Evolutionary conservation across 2,888 invertebrate genomes (phyloP).

Genomic region (Cerastoderma edule): DNA sequence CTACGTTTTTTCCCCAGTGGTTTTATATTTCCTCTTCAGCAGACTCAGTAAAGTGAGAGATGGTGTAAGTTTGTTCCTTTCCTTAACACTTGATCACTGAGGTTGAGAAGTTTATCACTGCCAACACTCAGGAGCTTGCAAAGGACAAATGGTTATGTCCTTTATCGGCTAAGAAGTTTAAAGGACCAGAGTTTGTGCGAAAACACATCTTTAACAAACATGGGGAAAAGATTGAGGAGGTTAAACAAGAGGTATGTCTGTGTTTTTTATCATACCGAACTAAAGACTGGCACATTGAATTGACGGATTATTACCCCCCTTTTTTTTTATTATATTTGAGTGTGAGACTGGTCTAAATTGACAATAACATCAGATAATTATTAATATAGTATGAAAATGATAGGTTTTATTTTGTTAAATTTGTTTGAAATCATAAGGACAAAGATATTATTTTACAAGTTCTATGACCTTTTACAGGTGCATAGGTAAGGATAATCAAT

Average conservation of each 20-base stretch:
- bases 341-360: too few species aligned
- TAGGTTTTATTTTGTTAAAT: background rate
- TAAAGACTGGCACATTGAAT: background rate
- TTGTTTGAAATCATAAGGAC: too few species aligned
- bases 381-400: background rate
- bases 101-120: conserved; percentile 89
- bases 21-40: too few species aligned
- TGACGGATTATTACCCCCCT: too few species aligned
- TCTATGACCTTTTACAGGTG: too few species aligned
- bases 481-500: background rate
- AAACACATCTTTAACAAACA: conserved; percentile 99
- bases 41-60: too few species aligned
- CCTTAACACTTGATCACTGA: conserved; percentile 76
- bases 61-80: background rate
- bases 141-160: conserved; percentile 99
- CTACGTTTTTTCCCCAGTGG: too few species aligned
- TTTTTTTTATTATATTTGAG: too few species aligned
- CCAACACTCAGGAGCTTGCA: conserved; percentile 97
- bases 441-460: too few species aligned
- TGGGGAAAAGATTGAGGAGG: conserved; percentile 97
- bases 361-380: too few species aligned
- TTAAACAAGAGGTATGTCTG: conserved; percentile 91
- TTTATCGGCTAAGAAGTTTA: conserved; percentile 99
- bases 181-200: conserved; percentile 98
- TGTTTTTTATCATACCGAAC: background rate